Base-by-base conservation (phyloP, 2,797 vertebrate species). In the Lepilemur septentrionalis region DNA sequence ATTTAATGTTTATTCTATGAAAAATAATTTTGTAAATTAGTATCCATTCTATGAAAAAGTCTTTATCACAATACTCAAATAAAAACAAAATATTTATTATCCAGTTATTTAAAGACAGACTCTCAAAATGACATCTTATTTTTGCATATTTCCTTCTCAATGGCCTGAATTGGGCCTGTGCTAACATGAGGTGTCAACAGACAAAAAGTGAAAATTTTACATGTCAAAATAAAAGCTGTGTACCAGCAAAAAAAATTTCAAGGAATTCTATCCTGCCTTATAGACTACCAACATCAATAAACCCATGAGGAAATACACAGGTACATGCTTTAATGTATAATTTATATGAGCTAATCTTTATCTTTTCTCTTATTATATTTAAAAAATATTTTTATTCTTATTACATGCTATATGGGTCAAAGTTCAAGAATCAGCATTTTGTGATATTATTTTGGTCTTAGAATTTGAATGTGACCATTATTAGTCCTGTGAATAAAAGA, bases 21-120 rank as follows among this genome's bases (percentile, higher is more conserved):
- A 92, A 95, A 93, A 32, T 86, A 75, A 28, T 52, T 93, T 65
- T 82, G 7, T 75, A 90, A 91, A 55, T 93, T 82, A 91, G 7
- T 46, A n/a, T 90, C 17, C 4, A 69, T 57, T 72, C 41, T 70
- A 86, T 63, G 89, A 95, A 91, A 90, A 70, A 75, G 57, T 59
- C 12, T 81, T 91, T 65, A 46, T 89, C 38, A 79, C 20, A 59
- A 87, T 41, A 25, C 89, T 94, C 15, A 85, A 89, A 73, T 80
- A 87, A 92, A 93, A 88, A 7, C 70, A 46, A 55, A 83, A 48
- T 67, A 79, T 48, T 93, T 91, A 83, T 86, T 81, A 73, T 75
- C 85, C 61, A 70, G 12, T 70, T 35, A 65, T 81, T 96, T 89
- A 94, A 81, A 91, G 50, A 69, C 7, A 94, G 23, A 63, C 46